phyloP scores from a whole-genome alignment of 2,113 vertebrate species.

The Xyrauchen texanus region DNA sequence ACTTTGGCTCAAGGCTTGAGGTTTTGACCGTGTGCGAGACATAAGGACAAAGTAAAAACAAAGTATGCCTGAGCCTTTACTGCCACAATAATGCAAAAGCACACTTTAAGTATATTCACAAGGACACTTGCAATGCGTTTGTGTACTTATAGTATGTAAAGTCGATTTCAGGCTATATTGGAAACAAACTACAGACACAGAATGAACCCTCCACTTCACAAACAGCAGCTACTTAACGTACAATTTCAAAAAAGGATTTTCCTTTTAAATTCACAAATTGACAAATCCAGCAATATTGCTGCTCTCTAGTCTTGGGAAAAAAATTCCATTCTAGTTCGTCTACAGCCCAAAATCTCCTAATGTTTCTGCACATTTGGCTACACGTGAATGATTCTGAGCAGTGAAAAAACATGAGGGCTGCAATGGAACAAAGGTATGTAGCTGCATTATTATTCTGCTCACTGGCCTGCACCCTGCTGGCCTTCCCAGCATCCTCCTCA shows the following conservation, averaged over 20 bases:
- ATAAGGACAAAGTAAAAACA: too few species aligned
- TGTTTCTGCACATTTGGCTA: neutral
- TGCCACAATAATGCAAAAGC: too few species aligned
- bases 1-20: too few species aligned
- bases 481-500: constrained; percentile 34
- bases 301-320: neutral
- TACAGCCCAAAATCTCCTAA: constrained; percentile 14
- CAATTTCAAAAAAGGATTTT: neutral
- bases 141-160: too few species aligned
- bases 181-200: neutral
- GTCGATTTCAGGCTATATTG: neutral
- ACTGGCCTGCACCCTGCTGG: constrained; percentile 38
- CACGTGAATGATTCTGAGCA: neutral
- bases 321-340: neutral
- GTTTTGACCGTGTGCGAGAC: too few species aligned
- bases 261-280: neutral
- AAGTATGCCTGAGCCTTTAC: too few species aligned
- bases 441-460: constrained; percentile 58
- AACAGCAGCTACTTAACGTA: neutral
- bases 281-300: neutral
- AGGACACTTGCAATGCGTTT: too few species aligned
- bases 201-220: neutral
- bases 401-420: constrained; percentile 15
- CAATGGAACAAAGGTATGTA: constrained; percentile 41
- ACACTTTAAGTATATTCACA: too few species aligned